These are phyloP conservation scores for Brachymystax lenok DNA, from an alignment of 2,797 vertebrate genomes.

Conservation along the genomic window DNA sequence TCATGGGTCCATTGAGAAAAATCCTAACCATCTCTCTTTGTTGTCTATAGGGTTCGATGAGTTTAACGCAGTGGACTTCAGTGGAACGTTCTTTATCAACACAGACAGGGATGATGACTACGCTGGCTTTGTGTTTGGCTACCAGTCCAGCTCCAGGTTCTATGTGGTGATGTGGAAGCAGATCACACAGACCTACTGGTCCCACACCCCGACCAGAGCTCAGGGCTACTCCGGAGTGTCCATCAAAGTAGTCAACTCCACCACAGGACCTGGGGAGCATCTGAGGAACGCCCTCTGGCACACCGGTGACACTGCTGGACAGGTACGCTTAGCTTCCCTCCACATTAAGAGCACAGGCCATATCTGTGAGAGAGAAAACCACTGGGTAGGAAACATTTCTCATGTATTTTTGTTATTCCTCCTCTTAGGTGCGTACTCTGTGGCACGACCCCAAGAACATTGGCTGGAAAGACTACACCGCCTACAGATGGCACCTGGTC, in stretches of 20 bases:
- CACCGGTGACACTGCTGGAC: constrained; percentile 93
- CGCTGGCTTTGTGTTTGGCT: constrained; percentile 97
- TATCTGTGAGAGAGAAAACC: not conserved
- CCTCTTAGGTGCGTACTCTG: constrained; percentile 88
- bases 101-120: constrained; percentile 98
- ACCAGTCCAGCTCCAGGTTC: constrained; percentile 98
- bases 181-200: constrained; percentile 98
- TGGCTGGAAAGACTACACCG: constrained; percentile 99
- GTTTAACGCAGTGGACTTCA: constrained; percentile 98
- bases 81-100: constrained; percentile 98
- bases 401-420: constrained; percentile 27
- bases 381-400: constrained; percentile 20
- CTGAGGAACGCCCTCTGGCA: constrained; percentile 98
- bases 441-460: constrained; percentile 98
- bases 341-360: not conserved
- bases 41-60: constrained; percentile 89
- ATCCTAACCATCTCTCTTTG: constrained; percentile 27
- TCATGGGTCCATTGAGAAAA: not conserved
- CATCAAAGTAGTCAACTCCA: constrained; percentile 98
- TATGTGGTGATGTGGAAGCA: constrained; percentile 99
- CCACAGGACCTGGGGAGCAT: constrained; percentile 95
- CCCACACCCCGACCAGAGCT: constrained; percentile 89
- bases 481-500: constrained; percentile 96
- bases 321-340: constrained; percentile 73
- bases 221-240: constrained; percentile 97